These are phyloP conservation scores for Erythrocebus patas DNA, from an alignment of 2,113 vertebrate species.

Conservation along the genomic window DNA sequence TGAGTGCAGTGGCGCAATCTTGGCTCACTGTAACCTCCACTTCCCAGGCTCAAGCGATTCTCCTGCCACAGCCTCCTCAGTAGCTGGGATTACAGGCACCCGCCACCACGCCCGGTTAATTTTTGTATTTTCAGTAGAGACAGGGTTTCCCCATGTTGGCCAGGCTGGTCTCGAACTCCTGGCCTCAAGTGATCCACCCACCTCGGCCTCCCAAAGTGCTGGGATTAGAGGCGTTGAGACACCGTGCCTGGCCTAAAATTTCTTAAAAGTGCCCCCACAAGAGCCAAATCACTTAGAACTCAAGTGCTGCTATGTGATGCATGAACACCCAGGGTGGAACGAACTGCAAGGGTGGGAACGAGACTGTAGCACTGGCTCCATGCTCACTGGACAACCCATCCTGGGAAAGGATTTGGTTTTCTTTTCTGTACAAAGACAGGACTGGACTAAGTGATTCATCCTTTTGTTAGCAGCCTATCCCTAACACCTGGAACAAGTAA, in stretches of 20 bases:
- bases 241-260: not conserved
- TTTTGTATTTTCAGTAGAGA: too few species aligned
- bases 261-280: not conserved
- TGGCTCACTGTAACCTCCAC: too few species aligned
- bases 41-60: too few species aligned
- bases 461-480: not conserved
- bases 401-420: not conserved
- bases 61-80: too few species aligned
- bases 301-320: not conserved
- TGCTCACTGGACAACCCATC: not conserved
- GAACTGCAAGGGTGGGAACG: not conserved
- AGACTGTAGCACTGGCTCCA: not conserved
- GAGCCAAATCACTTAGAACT: not conserved
- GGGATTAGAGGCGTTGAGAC: too few species aligned
- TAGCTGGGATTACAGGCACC: too few species aligned
- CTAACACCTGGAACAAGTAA: not conserved
- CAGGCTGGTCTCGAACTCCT: too few species aligned
- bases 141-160: too few species aligned
- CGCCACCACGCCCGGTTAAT: too few species aligned
- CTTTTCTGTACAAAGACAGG: not conserved
- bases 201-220: too few species aligned
- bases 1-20: too few species aligned
- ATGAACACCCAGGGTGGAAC: not conserved
- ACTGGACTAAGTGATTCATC: not conserved
- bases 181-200: too few species aligned